These are phyloP conservation scores for Yponomeuta cagnagella DNA, from an alignment of 2,888 invertebrate genomes.

Conservation along the genomic window DNA sequence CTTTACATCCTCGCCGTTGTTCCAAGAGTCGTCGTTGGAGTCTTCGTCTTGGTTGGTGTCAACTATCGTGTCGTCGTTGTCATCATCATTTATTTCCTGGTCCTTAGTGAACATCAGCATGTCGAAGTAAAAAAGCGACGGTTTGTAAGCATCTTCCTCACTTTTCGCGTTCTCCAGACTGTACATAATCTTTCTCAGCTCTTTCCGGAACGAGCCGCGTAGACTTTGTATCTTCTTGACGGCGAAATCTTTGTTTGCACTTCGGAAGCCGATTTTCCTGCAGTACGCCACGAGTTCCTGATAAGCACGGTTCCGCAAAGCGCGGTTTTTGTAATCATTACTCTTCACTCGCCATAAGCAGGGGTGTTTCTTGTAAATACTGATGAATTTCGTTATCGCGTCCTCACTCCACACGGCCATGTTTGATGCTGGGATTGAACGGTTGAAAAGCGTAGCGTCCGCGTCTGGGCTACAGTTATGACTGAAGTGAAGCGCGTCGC, in stretches of 20 bases:
- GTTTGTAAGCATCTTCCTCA: conserved; percentile 18
- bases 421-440: conserved; percentile 16
- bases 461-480: conserved; percentile 1
- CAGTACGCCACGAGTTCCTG: conserved; percentile 19
- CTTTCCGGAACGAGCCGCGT: conserved; percentile 21
- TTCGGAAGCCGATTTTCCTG: conserved; percentile 18
- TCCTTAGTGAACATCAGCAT: conserved; percentile 15
- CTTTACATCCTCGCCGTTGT: neutral
- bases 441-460: neutral
- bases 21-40: conserved; percentile 2
- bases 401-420: conserved; percentile 19
- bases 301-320: conserved; percentile 15
- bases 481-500: conserved; percentile 4
- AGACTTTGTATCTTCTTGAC: conserved; percentile 20
- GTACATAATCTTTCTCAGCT: conserved; percentile 19
- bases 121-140: conserved; percentile 16
- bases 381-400: conserved; percentile 18
- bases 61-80: neutral
- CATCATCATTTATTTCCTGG: conserved; percentile 8
- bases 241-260: conserved; percentile 19
- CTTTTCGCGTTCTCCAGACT: conserved; percentile 19
- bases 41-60: neutral
- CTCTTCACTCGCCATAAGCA: conserved; percentile 21
- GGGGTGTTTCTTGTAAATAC: conserved; percentile 17
- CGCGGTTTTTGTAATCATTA: conserved; percentile 18